These are phyloP conservation scores for Sturmia bella DNA, from an alignment of 2,888 invertebrate species.

Conservation along the genomic window DNA sequence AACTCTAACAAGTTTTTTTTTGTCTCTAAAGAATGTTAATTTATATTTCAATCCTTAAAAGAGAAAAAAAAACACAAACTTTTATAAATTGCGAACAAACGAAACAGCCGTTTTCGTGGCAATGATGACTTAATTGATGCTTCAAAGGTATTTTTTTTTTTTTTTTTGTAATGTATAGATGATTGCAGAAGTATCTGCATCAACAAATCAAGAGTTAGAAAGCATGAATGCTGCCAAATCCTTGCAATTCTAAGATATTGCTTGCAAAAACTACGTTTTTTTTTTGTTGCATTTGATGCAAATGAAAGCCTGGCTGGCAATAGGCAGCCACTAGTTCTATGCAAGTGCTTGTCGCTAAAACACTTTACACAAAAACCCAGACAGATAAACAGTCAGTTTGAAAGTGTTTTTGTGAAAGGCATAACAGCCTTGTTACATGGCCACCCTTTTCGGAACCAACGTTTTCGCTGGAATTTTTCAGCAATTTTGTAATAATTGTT, in stretches of 20 bases:
- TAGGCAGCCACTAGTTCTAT: conserved; percentile 21
- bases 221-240: conserved; percentile 31
- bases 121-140: conserved; percentile 72
- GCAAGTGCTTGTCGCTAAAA: conserved; percentile 28
- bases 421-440: conserved; percentile 30
- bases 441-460: conserved; percentile 25
- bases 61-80: background rate
- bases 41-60: background rate
- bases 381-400: background rate
- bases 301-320: conserved; percentile 19
- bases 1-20: background rate
- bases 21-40: background rate
- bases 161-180: conserved; percentile 3
- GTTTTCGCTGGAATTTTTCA: conserved; percentile 9
- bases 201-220: conserved; percentile 36
- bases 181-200: conserved; percentile 1
- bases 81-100: conserved; percentile 2
- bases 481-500: background rate
- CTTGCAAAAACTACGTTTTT: conserved; percentile 2
- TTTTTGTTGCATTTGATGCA: background rate
- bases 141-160: conserved; percentile 44
- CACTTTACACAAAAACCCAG: conserved; percentile 3
- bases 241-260: conserved; percentile 9
- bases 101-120: conserved; percentile 61
- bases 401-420: conserved; percentile 32